phyloP scores from a whole-genome alignment of 2,888 invertebrate species.

The Philhelius pedissequus region DNA sequence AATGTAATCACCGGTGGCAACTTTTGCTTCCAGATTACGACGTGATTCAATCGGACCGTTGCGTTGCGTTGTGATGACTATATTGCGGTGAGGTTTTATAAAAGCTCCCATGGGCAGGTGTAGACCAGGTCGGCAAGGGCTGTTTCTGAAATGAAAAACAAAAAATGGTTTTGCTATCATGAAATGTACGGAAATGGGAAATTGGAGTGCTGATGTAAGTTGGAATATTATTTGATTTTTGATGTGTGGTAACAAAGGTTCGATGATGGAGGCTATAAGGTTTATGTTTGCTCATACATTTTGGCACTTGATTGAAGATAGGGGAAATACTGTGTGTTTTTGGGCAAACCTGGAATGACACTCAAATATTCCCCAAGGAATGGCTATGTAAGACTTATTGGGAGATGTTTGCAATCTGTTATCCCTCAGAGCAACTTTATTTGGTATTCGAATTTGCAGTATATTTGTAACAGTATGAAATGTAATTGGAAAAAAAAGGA shows the following conservation, averaged over 20 bases:
- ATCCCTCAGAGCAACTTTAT: too few species aligned
- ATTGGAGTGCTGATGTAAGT: not conserved
- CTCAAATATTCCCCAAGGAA: not conserved
- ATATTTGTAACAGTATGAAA: too few species aligned
- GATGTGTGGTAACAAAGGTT: not conserved
- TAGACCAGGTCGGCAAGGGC: constrained; percentile 11
- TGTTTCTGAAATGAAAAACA: constrained; percentile 13
- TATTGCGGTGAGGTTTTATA: constrained; percentile 71
- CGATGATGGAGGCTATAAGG: not conserved
- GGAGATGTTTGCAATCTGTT: too few species aligned
- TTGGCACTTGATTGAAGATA: not conserved
- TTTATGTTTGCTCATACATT: not conserved
- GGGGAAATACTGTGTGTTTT: not conserved
- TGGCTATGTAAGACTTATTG: too few species aligned
- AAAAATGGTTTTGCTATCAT: not conserved
- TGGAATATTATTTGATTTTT: not conserved
- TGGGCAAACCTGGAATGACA: not conserved
- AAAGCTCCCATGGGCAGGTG: constrained; percentile 36
- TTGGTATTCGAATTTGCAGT: too few species aligned
- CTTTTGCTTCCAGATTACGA: constrained; percentile 76
- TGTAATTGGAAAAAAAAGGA: too few species aligned
- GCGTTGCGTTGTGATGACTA: constrained; percentile 73
- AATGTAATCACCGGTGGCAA: constrained; percentile 76
- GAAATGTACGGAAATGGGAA: not conserved
- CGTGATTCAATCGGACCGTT: constrained; percentile 78